Percentiles rank a stretch among this genome's conserved stretches.
These are phyloP conservation scores for Orchesella flavescens DNA, from an alignment of 2,888 invertebrate genomes.

Conservation along the genomic window DNA sequence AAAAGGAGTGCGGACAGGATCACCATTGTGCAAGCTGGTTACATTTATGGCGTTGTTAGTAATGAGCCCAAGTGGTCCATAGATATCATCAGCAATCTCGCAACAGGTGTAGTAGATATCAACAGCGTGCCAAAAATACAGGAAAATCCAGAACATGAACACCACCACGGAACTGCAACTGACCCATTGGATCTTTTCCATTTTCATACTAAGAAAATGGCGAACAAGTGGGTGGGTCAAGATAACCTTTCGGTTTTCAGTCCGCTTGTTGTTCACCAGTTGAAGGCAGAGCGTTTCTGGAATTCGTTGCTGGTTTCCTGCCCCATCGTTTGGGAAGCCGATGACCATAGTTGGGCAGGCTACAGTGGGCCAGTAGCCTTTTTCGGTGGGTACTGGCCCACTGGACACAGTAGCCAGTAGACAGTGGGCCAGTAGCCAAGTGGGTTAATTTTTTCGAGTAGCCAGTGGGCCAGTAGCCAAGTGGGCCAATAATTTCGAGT, in stretches of 20 bases:
- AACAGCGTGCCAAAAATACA: slow-evolving; percentile 42
- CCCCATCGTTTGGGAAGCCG: neutral
- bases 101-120: slow-evolving; percentile 39
- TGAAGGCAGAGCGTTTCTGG: slow-evolving; percentile 28
- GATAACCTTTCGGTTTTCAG: slow-evolving; percentile 18
- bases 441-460: no score
- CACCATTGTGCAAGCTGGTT: neutral
- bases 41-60: neutral
- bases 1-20: neutral
- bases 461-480: no score
- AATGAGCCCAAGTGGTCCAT: neutral
- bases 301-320: neutral
- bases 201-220: slow-evolving; percentile 35
- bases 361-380: no score
- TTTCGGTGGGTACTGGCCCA: no score
- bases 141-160: slow-evolving; percentile 28
- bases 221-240: slow-evolving; percentile 33
- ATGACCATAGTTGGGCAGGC: no score
- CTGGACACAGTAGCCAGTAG: no score
- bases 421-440: no score
- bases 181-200: slow-evolving; percentile 16
- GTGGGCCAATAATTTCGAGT: no score
- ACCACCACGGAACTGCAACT: slow-evolving; percentile 23
- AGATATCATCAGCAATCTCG: slow-evolving; percentile 16
- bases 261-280: slow-evolving; percentile 31